Base-by-base conservation (phyloP, 2,888 invertebrate genomes). In the Spilosoma lubricipeda region DNA sequence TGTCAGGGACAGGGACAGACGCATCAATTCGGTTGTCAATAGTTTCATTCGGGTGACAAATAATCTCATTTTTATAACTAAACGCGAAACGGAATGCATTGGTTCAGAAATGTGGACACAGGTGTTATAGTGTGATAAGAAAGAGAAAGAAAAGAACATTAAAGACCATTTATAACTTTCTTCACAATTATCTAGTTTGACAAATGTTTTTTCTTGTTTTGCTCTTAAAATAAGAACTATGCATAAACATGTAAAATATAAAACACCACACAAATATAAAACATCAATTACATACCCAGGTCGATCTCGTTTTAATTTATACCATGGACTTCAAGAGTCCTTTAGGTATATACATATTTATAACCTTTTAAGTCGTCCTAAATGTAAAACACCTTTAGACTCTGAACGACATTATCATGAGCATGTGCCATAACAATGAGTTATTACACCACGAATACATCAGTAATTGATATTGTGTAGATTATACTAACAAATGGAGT, bases 111-210 rank as follows among this genome's bases (percentile, higher is more conserved):
- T 86, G 85, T 81, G 88, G 87, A 85, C 70, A 86, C 86, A 85
- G 88, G 88, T 93, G 92, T 91, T 90, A 93, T 91, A 93, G 94
- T 87, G 86, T 85, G 88, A 87, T 86, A 88, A 87, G 82, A 90
- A 7, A 23, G 9, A 9, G n/a, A 52, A 52, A 8, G 23, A 23
- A 23, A 9, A 52, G 23, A 52, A 52, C 9, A 52, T 23, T 48
- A 23, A 52, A 52, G 7, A 4, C 7, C 23, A 52, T 7, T 23
- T 52, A 11, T 23, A 52, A 8, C 9, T 23, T 52, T 52, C n/a
- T 56, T n/a, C 9, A 7, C 23, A 7, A 23, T 56, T n/a, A 3
- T 56, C 52, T 23, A n/a, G n/a, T 56, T 9, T 15, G 1, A 52
- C 23, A 9, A 52, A 5, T 52, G 2, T 23, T 52, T 15, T 45